These are phyloP conservation scores for Sebastolobus altivelis DNA, from an alignment of 2,797 vertebrate genomes.

Conservation along the genomic window DNA sequence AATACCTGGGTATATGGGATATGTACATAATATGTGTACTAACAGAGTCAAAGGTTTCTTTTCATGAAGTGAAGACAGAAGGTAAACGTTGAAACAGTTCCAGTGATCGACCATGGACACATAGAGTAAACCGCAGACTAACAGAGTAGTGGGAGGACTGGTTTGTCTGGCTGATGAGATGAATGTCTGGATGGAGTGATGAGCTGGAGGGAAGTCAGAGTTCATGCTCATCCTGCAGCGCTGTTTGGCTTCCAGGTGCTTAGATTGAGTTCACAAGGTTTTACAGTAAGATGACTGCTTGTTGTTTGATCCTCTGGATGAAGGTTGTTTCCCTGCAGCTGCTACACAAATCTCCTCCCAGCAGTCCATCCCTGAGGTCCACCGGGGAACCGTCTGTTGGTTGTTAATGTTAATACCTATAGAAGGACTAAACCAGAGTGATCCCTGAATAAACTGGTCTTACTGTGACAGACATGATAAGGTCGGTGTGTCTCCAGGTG, in stretches of 20 bases:
- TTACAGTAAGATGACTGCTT: background rate
- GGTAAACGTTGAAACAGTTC: background rate
- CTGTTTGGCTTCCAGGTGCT: background rate
- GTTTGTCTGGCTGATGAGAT: background rate
- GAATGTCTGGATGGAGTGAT: slow-evolving; percentile 4
- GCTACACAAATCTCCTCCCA: background rate
- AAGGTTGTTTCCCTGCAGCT: background rate
- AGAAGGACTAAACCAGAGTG: background rate
- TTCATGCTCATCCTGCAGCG: background rate
- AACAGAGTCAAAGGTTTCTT: background rate
- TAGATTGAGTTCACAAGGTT: background rate
- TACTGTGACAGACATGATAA: background rate
- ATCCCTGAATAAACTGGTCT: background rate
- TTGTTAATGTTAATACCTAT: background rate
- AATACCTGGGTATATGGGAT: background rate
- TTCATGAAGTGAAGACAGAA: background rate
- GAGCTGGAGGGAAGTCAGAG: background rate
- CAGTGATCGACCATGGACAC: background rate
- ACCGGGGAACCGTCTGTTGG: background rate
- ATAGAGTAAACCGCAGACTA: no score
- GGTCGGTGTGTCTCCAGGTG: background rate
- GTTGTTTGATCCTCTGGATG: background rate
- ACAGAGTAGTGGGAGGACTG: background rate
- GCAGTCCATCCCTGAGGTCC: background rate
- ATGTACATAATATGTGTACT: slow-evolving; percentile 18